phyloP scores from a whole-genome alignment of 2,113 vertebrate genomes.

The Atrichornis clamosus region DNA sequence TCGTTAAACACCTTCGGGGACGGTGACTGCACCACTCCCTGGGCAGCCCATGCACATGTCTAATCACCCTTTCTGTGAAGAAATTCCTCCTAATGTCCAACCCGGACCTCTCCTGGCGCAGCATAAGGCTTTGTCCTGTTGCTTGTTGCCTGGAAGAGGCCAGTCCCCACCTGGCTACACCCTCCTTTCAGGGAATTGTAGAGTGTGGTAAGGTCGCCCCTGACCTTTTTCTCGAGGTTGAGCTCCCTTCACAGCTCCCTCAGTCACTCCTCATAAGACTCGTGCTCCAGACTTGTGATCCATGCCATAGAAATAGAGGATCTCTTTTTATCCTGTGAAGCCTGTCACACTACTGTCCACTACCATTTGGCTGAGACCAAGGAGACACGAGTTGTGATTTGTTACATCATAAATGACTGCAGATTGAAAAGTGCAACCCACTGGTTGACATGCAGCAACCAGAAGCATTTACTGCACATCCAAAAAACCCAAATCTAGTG shows the following conservation, averaged over 20 bases:
- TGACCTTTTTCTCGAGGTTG: no score
- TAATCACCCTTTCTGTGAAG: not conserved
- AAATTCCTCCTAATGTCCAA: no score
- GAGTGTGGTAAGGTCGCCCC: not conserved
- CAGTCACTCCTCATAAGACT: not conserved
- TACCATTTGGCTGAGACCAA: not conserved
- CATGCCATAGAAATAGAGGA: not conserved
- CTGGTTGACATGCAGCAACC: not conserved
- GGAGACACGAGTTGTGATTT: accelerated
- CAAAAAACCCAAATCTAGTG: not conserved
- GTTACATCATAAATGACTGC: accelerated
- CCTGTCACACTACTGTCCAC: not conserved
- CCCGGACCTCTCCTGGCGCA: accelerated
- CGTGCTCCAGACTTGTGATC: not conserved
- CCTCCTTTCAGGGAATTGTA: no score
- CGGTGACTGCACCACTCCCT: not conserved
- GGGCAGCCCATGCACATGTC: not conserved
- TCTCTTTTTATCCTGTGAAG: no score
- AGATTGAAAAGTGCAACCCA: accelerated
- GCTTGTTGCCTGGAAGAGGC: no score
- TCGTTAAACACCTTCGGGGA: not conserved
- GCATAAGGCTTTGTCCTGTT: not conserved
- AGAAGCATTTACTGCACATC: not conserved
- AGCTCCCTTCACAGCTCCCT: not conserved
- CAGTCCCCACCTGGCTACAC: accelerated